These are phyloP conservation scores for Pachyuromys duprasi DNA, from an alignment of 2,797 vertebrate genomes.

Conservation along the genomic window DNA sequence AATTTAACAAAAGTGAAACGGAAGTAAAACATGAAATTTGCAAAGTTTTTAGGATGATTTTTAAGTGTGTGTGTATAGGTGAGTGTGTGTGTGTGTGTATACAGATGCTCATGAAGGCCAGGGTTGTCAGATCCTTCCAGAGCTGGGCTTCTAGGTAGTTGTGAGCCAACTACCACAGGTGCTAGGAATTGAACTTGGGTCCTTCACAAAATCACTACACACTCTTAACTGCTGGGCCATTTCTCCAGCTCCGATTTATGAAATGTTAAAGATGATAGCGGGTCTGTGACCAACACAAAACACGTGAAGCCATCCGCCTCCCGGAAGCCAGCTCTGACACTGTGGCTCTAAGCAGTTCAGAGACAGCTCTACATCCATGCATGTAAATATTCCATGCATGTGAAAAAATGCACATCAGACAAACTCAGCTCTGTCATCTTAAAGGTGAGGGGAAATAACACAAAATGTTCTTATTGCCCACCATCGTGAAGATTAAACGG, in stretches of 20 bases:
- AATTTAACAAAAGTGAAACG: neutral
- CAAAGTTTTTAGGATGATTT: neutral
- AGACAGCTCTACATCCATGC: slow-evolving; percentile 38
- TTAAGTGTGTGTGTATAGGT: neutral
- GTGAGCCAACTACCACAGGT: rapidly evolving
- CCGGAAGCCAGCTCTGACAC: neutral
- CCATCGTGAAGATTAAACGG: neutral
- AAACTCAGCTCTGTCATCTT: neutral
- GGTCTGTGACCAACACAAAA: neutral
- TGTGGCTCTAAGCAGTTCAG: neutral
- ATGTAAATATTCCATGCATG: slow-evolving; percentile 33
- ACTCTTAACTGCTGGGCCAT: no score
- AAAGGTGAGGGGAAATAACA: neutral
- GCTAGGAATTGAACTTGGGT: neutral
- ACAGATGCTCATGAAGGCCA: no score
- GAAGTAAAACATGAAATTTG: slow-evolving; percentile 60
- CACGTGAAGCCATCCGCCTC: slow-evolving; percentile 46
- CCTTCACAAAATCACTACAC: neutral
- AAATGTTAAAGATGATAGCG: slow-evolving; percentile 30
- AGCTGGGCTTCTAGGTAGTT: neutral
- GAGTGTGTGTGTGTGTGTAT: neutral
- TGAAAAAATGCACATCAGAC: neutral
- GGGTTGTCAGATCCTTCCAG: neutral
- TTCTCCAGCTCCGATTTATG: neutral
- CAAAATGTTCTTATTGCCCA: neutral